Conservation (phyloP, 2,888 invertebrate genomes). For the Nipponacmea schrenckii region DNA sequence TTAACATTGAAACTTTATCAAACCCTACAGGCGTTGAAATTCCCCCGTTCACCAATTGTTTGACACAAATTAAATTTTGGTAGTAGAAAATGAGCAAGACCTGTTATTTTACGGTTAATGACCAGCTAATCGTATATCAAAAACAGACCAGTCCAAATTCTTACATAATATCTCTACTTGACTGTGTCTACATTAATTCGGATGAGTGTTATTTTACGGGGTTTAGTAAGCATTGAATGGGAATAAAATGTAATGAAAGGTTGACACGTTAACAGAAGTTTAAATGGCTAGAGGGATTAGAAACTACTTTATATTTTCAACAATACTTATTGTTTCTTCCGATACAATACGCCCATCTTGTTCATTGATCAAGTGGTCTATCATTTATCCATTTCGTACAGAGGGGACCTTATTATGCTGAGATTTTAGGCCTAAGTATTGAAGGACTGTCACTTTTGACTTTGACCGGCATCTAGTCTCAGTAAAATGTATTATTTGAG, state of each 20-base stretch:
- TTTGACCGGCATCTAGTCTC: too few species aligned
- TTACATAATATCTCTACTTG: neutral
- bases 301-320: neutral
- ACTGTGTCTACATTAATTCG: neutral
- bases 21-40: too few species aligned
- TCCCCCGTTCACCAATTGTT: too few species aligned
- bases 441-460: too few species aligned
- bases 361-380: neutral
- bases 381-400: neutral
- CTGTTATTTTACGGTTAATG: neutral
- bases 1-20: too few species aligned
- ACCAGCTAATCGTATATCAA: neutral
- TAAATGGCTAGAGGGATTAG: neutral
- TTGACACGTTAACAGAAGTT: constrained; percentile 1
- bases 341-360: neutral
- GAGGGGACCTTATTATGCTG: too few species aligned
- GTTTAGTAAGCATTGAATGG: neutral
- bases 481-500: too few species aligned
- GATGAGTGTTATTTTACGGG: neutral
- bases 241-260: neutral
- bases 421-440: too few species aligned
- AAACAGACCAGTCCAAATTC: neutral
- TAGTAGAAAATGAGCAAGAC: too few species aligned
- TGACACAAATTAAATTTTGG: too few species aligned
- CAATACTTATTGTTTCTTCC: neutral